phyloP scores from a whole-genome alignment of 2,888 invertebrate genomes.

The Herminia tarsipennalis region DNA sequence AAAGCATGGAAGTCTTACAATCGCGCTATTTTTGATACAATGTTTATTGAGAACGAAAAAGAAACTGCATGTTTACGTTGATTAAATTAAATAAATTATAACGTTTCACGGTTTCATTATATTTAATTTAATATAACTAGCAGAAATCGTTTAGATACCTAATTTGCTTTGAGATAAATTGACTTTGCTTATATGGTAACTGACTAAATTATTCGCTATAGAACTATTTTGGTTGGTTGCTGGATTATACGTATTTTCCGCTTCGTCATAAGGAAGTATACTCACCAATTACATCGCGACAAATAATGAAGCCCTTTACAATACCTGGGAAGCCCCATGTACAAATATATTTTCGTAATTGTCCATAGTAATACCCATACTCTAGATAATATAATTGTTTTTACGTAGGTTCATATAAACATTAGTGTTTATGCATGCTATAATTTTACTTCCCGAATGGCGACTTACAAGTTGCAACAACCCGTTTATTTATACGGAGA shows the following conservation, averaged over 20 bases:
- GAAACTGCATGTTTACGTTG: too few relatives aligned
- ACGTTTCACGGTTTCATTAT: too few relatives aligned
- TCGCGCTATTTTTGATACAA: too few relatives aligned
- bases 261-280: not conserved
- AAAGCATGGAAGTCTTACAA: too few relatives aligned
- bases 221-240: not conserved
- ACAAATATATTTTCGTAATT: not conserved
- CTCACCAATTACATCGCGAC: not conserved
- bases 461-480: constrained; percentile 45
- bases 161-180: too few relatives aligned
- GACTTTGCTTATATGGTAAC: too few relatives aligned
- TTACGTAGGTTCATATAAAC: constrained; percentile 44
- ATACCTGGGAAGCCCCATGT: constrained; percentile 3
- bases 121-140: too few relatives aligned
- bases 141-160: too few relatives aligned
- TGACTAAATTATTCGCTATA: too few relatives aligned
- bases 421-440: constrained; percentile 53
- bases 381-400: not conserved
- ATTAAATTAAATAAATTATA: too few relatives aligned
- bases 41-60: too few relatives aligned
- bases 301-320: not conserved
- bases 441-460: constrained; percentile 62
- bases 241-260: not conserved
- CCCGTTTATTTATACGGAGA: constrained; percentile 55
- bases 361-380: not conserved